Percentiles rank a stretch among this genome's conserved stretches.
Evolutionary conservation across 2,888 invertebrate genomes (phyloP).

Genomic region (Synanthedon tipuliformis): DNA sequence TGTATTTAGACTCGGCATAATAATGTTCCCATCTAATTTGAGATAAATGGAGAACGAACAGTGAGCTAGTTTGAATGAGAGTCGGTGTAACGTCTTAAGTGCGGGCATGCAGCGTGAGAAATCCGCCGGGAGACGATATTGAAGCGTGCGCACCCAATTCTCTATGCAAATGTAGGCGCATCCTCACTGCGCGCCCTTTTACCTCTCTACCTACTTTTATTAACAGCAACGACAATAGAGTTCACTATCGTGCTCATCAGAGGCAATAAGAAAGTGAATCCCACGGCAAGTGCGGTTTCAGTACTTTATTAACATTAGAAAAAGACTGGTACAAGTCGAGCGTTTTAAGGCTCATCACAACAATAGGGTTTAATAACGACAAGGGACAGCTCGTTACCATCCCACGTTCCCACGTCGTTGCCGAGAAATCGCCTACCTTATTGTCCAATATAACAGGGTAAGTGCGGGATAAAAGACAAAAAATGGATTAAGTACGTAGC

Average conservation of each 20-base stretch:
- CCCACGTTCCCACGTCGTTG: conserved; percentile 39
- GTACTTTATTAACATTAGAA: conserved; percentile 38
- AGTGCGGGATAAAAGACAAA: conserved; percentile 40
- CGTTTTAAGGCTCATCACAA: conserved; percentile 45
- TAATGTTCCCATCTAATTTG: too few species aligned
- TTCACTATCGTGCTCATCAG: conserved; percentile 17
- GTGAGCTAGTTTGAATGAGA: too few species aligned
- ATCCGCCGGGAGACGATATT: conserved; percentile 40
- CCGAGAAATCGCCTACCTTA: conserved; percentile 39
- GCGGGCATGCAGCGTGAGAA: conserved; percentile 54
- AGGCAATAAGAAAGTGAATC: conserved; percentile 1
- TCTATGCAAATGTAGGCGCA: conserved; percentile 55
- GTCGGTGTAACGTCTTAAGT: conserved; percentile 3
- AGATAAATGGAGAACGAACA: too few species aligned
- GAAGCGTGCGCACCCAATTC: conserved; percentile 64
- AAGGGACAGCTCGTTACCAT: conserved; percentile 46
- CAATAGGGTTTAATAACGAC: conserved; percentile 55
- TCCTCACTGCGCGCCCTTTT: conserved; percentile 5
- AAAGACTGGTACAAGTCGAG: neutral
- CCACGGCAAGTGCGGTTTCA: conserved; percentile 40
- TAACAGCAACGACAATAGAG: conserved; percentile 38
- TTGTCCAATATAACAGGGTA: conserved; percentile 28
- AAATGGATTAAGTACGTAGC: conserved; percentile 16
- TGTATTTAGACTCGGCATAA: too few species aligned
- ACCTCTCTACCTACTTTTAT: conserved; percentile 36